Conservation (phyloP, 2,888 invertebrate species). For the Phania funesta region DNA sequence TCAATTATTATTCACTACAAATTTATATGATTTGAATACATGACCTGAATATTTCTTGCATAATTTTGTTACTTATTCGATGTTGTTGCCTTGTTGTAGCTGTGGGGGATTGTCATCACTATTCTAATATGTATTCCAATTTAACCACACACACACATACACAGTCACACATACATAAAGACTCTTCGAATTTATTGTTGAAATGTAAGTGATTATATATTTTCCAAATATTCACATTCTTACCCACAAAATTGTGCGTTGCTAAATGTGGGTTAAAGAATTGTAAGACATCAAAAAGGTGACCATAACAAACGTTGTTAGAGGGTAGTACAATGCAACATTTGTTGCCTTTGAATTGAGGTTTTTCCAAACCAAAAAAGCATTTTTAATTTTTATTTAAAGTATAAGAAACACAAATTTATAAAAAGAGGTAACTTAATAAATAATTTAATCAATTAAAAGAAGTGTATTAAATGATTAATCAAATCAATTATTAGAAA, state of each 20-base stretch:
- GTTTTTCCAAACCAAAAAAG: no score
- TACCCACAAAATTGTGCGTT: slow-evolving; percentile 15
- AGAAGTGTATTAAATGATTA: no score
- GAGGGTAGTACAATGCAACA: background rate
- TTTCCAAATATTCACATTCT: slow-evolving; percentile 48
- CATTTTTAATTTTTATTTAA: no score
- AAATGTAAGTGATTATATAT: slow-evolving; percentile 53
- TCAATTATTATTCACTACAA: background rate
- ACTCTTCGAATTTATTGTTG: slow-evolving; percentile 40
- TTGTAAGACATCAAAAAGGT: background rate
- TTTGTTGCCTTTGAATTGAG: no score
- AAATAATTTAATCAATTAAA: no score
- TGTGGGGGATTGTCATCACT: slow-evolving; percentile 28
- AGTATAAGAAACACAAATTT: no score
- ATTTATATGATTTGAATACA: slow-evolving; percentile 26
- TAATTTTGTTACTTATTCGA: slow-evolving; percentile 2
- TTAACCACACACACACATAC: background rate
- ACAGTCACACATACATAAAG: background rate
- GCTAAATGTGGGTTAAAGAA: slow-evolving; percentile 16
- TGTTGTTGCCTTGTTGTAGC: slow-evolving; percentile 21
- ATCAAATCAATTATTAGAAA: no score
- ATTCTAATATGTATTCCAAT: slow-evolving; percentile 7
- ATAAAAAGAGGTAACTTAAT: no score
- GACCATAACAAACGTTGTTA: background rate
- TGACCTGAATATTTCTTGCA: slow-evolving; percentile 56